Evolutionary conservation across 2,113 vertebrate genomes (phyloP), one percentile per base, ranked within the genome.

Genomic region (Callaeas wilsoni): DNA sequence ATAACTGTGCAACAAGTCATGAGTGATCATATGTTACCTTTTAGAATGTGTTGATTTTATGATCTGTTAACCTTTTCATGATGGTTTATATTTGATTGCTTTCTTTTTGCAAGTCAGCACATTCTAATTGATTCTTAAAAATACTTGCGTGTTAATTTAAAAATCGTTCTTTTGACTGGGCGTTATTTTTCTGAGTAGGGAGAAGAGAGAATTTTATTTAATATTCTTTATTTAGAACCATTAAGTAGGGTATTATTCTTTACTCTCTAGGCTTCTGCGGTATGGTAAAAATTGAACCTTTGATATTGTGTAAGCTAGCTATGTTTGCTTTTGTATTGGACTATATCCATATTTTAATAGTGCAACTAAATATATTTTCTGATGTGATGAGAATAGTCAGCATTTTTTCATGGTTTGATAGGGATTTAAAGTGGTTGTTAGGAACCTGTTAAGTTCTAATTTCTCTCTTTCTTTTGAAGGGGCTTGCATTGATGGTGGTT

Each of bases 21-120:
- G 41, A 56, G 80, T 71, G 70, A 44, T 94, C 39, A 11, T 86
- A 62, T 44, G 59, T 69, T 91, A 65, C 50, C 39, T 85, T 93
- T 84, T 86, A 76, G 59, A 73, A 85, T 74, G 78, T 74, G 71
- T 91, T 92, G 60, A 76, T 89, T 94, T 94, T 60, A 74, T 92
- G 75, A 75, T 78, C 63, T 84, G 71, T 81, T 84, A 90, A 78
- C 55, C 33, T 83, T 80, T 95, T 59, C 57, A 37, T 55, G 47
- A 29, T 88, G 75, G 80, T 83, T 91, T 89, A 42, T 73, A 37
- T 88, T 96, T 85, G 55, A 50, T 83, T 80, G 55, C 42, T 97
- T 89, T 87, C 74, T 68, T 93, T 86, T 77, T 87, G 85, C 82
- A 55, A 91, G 59, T 92, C 87, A 83, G 37, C 79, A 63, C 78